phyloP scores from a whole-genome alignment of 2,888 invertebrate species.

The Marronus borbonicus region DNA sequence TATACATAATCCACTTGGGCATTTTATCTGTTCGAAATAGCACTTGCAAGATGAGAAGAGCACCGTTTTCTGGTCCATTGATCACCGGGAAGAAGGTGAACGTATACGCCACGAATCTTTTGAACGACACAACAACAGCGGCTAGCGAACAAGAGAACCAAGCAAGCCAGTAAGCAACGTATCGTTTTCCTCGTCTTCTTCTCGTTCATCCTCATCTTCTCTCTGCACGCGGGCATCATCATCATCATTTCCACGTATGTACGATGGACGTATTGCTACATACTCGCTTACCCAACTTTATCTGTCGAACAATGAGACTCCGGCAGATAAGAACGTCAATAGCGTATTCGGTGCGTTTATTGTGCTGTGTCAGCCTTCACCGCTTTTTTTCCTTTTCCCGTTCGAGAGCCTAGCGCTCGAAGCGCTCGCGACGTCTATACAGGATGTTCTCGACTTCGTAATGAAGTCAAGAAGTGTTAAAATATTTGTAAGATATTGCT shows the following conservation, averaged over 20 bases:
- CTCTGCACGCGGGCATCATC: background rate
- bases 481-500: slow-evolving; percentile 11
- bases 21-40: too few relatives aligned
- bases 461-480: slow-evolving; percentile 20
- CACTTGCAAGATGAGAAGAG: background rate
- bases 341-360: slow-evolving; percentile 33
- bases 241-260: slow-evolving; percentile 10
- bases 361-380: slow-evolving; percentile 35
- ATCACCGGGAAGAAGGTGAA: slow-evolving; percentile 11
- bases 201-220: background rate
- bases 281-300: slow-evolving; percentile 32
- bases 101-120: background rate
- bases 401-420: too few relatives aligned
- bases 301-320: slow-evolving; percentile 34
- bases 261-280: slow-evolving; percentile 38
- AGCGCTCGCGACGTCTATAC: slow-evolving; percentile 8
- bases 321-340: slow-evolving; percentile 40
- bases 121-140: slow-evolving; percentile 1
- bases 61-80: slow-evolving; percentile 31
- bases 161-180: background rate
- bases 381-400: slow-evolving; percentile 11
- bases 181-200: background rate
- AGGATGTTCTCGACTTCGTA: slow-evolving; percentile 10
- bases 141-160: background rate
- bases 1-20: too few relatives aligned